Evolutionary conservation across 2,113 vertebrate species (phyloP).

Genomic region (Delphinapterus leucas): DNA sequence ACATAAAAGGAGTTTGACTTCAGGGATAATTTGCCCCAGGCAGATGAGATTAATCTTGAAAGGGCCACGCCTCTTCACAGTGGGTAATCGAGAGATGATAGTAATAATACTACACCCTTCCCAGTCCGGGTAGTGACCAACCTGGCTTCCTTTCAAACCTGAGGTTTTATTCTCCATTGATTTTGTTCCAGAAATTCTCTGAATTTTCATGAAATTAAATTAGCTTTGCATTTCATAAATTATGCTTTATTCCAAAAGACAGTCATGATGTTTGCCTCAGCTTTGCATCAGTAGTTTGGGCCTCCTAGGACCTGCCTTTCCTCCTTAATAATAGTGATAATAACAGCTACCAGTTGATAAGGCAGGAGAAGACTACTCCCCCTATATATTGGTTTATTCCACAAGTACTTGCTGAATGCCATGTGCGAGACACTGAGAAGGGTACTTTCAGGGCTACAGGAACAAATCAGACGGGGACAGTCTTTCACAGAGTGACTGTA

Average conservation of each 20-base stretch:
- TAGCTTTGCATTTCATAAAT: neutral
- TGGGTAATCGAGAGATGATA: neutral
- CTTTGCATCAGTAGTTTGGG: neutral
- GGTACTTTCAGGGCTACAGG: neutral
- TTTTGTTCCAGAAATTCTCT: neutral
- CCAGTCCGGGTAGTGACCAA: neutral
- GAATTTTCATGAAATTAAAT: conserved; percentile 5
- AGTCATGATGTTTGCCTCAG: neutral
- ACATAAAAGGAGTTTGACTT: neutral
- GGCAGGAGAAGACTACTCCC: neutral
- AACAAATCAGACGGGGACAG: neutral
- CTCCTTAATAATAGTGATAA: neutral
- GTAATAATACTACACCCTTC: fast-evolving
- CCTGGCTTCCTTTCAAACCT: neutral
- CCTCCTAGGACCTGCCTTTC: neutral
- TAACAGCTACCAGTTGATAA: neutral
- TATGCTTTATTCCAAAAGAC: neutral
- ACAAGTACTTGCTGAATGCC: neutral
- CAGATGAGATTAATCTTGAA: neutral
- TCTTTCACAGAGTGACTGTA: neutral
- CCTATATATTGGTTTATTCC: neutral
- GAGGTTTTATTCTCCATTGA: neutral
- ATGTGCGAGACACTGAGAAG: neutral
- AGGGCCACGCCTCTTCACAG: neutral
- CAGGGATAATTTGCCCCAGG: neutral